These are phyloP conservation scores for Leucosticte australis DNA, from an alignment of 2,113 vertebrate species.

Conservation along the genomic window DNA sequence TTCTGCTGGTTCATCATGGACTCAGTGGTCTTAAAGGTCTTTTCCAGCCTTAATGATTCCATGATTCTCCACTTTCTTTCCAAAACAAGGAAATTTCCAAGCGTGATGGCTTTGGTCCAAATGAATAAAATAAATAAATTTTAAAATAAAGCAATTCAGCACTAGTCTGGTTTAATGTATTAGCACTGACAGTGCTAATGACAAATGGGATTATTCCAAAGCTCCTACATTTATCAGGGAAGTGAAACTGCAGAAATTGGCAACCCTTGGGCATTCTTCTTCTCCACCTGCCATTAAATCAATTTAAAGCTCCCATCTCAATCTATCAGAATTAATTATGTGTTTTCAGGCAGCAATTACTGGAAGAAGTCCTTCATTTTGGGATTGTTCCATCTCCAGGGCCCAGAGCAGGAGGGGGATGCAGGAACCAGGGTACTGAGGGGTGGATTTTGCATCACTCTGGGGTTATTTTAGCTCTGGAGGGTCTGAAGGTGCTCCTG, in stretches of 20 bases:
- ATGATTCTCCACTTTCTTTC: neutral
- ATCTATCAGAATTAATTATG: neutral
- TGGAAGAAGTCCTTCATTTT: neutral
- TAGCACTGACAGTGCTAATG: neutral
- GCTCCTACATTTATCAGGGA: neutral
- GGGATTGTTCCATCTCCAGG: neutral
- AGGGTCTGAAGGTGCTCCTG: neutral
- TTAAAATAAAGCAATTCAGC: neutral
- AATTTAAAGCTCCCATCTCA: neutral
- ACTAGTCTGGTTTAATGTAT: neutral
- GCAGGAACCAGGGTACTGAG: rapidly evolving
- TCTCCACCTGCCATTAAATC: neutral
- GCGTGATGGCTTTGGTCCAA: neutral
- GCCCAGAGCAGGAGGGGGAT: neutral
- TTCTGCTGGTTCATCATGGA: neutral
- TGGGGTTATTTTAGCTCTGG: neutral
- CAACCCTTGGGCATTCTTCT: neutral
- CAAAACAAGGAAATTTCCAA: neutral
- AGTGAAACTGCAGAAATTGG: neutral
- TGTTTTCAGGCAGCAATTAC: neutral
- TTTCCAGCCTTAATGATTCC: neutral
- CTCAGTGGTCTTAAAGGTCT: neutral
- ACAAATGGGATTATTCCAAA: neutral
- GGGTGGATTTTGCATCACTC: neutral
- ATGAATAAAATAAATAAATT: neutral